phyloP scores from a whole-genome alignment of 2,888 invertebrate species.

The Drosophila cognata region DNA sequence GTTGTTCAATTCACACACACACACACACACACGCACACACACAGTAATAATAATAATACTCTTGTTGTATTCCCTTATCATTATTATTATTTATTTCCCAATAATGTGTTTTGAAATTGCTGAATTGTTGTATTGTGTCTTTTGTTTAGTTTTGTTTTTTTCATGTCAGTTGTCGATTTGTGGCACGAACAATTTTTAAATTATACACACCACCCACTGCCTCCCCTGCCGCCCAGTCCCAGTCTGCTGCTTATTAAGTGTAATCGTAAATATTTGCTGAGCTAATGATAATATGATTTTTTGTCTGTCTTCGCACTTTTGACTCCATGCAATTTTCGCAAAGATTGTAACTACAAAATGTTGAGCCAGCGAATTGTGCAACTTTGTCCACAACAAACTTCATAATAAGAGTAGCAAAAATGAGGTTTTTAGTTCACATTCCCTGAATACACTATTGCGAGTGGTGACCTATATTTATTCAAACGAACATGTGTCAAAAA shows the following conservation, averaged over 20 bases:
- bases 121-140: conserved; percentile 25
- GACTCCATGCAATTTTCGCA: conserved; percentile 25
- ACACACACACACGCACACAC: conserved; percentile 27
- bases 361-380: conserved; percentile 38
- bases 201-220: conserved; percentile 4
- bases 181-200: conserved; percentile 32
- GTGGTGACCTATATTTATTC: background rate
- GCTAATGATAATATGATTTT: conserved; percentile 49
- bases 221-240: background rate
- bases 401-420: conserved; percentile 25
- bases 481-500: background rate
- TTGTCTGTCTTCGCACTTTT: conserved; percentile 15
- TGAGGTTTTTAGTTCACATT: conserved; percentile 49
- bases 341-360: conserved; percentile 41
- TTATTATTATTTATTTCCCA: conserved; percentile 30
- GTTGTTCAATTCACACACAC: conserved; percentile 47
- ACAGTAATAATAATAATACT: conserved; percentile 26
- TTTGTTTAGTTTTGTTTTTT: conserved; percentile 34
- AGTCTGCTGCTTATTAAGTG: conserved; percentile 24
- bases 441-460: conserved; percentile 1
- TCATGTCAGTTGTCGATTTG: conserved; percentile 35
- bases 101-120: conserved; percentile 46
- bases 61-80: conserved; percentile 44
- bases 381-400: conserved; percentile 25
- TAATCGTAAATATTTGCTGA: conserved; percentile 64